Evolutionary conservation across 2,888 invertebrate species (phyloP), one percentile per base, ranked within the genome.

Genomic region (Acleris holmiana): DNA sequence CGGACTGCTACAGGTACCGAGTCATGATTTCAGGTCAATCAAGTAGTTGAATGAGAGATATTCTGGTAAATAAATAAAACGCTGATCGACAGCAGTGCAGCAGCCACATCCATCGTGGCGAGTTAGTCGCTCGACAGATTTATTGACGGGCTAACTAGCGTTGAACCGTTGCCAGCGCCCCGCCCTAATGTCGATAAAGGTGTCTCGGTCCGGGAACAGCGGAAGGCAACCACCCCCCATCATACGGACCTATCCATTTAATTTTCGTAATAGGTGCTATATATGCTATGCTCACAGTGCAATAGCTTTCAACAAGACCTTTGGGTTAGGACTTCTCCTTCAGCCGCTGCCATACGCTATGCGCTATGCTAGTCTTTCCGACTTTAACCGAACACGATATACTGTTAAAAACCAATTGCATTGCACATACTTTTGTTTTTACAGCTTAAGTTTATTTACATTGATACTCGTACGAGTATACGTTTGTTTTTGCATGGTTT

Each of bases 101-200:
- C 62, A 66, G 58, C 44, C 62, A 69, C 71, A 70, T 72, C 73
- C 68, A 71, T 73, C 67, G 70, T 61, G 66, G 68, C 67, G 61
- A 69, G 69, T 69, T 66, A 66, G 70, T 65, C 64, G 64, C 64
- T 59, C 44, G 55, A 19, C 62, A 73, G 69, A 77, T 74, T 71
- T 71, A 75, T 76, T 66, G 71, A 64, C 61, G 69, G 66, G 64
- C 65, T 68, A 60, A 71, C 66, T 70, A 68, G 66, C 67, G 71
- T 77, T 76, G 78, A 75, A 70, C 58, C 68, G 46, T 66, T 61
- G 72, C 75, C 74, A 72, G 65, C 53, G 47, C 61, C 55, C 61
- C 62, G 49, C 66, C 61, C 61, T 61, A 23, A 62, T 56, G 64
- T 59, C 64, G 53, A 65, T 65, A 61, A 61, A 53, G 54, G 54